Base-by-base conservation (phyloP, 2,797 vertebrate genomes). In the Artibeus lituratus region DNA sequence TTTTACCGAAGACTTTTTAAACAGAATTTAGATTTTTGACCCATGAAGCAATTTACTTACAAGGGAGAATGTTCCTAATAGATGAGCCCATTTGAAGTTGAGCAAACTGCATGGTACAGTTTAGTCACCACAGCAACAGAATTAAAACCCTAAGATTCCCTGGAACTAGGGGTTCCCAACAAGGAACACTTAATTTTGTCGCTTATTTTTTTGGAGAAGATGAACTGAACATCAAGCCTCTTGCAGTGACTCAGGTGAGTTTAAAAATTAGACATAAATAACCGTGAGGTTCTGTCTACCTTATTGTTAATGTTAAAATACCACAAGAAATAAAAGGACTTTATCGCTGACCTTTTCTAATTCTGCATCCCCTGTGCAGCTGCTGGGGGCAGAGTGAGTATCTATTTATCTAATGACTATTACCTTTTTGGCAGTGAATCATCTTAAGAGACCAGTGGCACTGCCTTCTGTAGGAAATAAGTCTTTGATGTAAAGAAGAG, bases 1-100 rank as follows among this genome's bases (percentile, higher is more conserved):
- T 72, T n/a, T 47, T 29, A 47, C 87, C 94, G 35, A 37, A 86
- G 73, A 95, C 90, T 77, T 91, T 95, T 88, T 49, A 92, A 73
- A 82, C 14, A 80, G 86, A 88, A 67, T 74, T 92, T 96, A 85
- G 29, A 78, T 72, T 57, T 57, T 96, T 76, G 93, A 53, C 76
- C 88, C 24, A 49, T 80, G 14, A 69, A 94, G 69, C n/a, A 74
- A 94, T 80, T 77, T 83, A 55, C 53, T 89, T 90, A 59, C 19
- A 55, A 87, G 49, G 55, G 39, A 69, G 19, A 92, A 44, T 21
- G 8, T 49, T 81, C 22, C 42, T 73, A 51, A 90, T 55, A 88
- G 53, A 95, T 24, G 26, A 51, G 49, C 32, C 83, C 87, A 74
- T 73, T 87, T 3, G 3, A 89, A 92, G 90, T 72, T 29, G 59